Base-by-base conservation (phyloP, 1,140 invertebrate species). In the Neelides sp. region DNA sequence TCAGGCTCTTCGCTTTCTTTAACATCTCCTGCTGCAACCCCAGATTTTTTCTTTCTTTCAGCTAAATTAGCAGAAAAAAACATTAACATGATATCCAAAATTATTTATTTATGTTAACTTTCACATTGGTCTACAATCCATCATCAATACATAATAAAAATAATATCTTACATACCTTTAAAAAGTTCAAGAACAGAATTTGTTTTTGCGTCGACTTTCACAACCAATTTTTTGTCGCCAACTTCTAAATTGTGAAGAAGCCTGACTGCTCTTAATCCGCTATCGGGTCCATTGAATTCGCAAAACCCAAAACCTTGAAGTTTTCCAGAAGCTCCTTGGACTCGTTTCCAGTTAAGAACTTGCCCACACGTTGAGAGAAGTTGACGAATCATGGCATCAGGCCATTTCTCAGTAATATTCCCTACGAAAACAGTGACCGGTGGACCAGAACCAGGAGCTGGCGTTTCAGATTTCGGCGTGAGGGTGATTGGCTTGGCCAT, bases 201-300 rank as follows among this genome's bases (percentile, higher is more conserved):
- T 55, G 92, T 93, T 75, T 98, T 98, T 28, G 90, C 87, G 73
- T 97, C 94, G n/a, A 95, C 91, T 75, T 93, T 92, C 0, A 93
- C 92, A 24, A 97, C 82, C 52, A 98, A 71, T 64, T 84, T 84
- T 67, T 94, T 96, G 32, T 89, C 91, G 36, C 85, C 88, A 54
- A 98, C 82, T 69, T 86, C 79, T 68, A 90, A 81, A 61, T 95
- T 91, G 71, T 98, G 92, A 7, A 99, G 73, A 48, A 98, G 70
- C 45, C 94, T 72, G 48, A 98, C 90, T 59, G 93, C 92, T 59
- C 93, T 74, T 46, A 97, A 72, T 22, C 92, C 95, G 1, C 91
- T 86, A 71, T 96, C 91, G 17, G 93, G 92, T 49, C 88, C 83
- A 42, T 78, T 85, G 75, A 82, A 92, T 71, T 98, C 95, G 73